Conservation (phyloP, 2,888 invertebrate species). For the Drosophila recens region DNA sequence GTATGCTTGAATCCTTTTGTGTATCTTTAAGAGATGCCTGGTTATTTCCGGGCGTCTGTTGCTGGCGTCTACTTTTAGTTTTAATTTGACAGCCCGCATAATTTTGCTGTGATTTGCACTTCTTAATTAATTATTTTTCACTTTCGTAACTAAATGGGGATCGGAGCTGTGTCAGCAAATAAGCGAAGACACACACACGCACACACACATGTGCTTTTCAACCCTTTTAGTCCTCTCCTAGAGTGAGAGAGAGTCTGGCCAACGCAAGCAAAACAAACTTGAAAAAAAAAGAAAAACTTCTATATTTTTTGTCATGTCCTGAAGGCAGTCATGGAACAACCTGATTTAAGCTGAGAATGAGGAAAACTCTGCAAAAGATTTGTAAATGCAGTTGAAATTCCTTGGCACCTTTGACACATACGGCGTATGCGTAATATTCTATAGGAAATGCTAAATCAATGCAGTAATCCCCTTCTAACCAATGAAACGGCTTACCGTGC, state of each 20-base stretch:
- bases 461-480: constrained; percentile 54
- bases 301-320: constrained; percentile 9
- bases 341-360: constrained; percentile 4
- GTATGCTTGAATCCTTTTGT: constrained; percentile 20
- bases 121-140: constrained; percentile 79
- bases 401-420: constrained; percentile 50
- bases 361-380: constrained; percentile 15
- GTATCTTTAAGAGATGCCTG: constrained; percentile 51
- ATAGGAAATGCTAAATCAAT: constrained; percentile 58
- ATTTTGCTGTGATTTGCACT: constrained; percentile 79
- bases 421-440: constrained; percentile 55
- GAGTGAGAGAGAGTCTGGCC: constrained; percentile 10
- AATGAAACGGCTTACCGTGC: constrained; percentile 68
- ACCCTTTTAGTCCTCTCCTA: constrained; percentile 26
- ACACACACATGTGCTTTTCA: constrained; percentile 24
- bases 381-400: constrained; percentile 47
- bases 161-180: constrained; percentile 70
- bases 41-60: constrained; percentile 61
- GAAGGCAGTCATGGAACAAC: background rate
- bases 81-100: constrained; percentile 75
- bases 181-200: constrained; percentile 21
- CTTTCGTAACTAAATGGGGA: constrained; percentile 61
- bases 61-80: constrained; percentile 66
- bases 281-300: constrained; percentile 42
- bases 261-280: constrained; percentile 48